Percentiles rank a stretch among this genome's conserved stretches.
These are phyloP conservation scores for Achatina immaculata DNA, from an alignment of 1,140 invertebrate genomes.

Conservation along the genomic window DNA sequence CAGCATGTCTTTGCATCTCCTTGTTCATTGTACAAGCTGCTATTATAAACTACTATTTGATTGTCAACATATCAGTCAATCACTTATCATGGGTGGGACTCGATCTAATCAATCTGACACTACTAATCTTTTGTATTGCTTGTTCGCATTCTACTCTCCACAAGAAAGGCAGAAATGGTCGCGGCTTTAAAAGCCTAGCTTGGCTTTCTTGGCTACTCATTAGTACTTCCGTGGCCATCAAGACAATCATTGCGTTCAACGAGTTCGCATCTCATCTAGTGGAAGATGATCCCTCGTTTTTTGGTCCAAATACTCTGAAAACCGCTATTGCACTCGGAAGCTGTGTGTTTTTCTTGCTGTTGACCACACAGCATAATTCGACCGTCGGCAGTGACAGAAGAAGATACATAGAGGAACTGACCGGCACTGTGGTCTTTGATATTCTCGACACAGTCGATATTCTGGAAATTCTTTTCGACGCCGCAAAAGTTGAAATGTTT, in stretches of 20 bases:
- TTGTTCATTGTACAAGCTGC: too few species aligned
- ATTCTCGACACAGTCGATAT: too few species aligned
- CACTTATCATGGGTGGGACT: too few species aligned
- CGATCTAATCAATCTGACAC: too few species aligned
- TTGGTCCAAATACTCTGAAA: constrained; percentile 75
- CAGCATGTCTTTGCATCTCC: too few species aligned
- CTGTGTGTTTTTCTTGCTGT: constrained; percentile 74
- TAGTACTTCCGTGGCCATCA: background rate
- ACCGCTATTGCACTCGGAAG: constrained; percentile 72
- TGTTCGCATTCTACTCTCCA: too few species aligned
- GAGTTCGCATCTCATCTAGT: background rate
- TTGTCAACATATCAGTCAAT: too few species aligned
- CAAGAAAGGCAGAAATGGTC: too few species aligned
- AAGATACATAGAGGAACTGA: constrained; percentile 71
- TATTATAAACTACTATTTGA: too few species aligned
- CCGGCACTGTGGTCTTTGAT: too few species aligned
- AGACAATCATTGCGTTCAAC: background rate
- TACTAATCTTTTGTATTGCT: too few species aligned
- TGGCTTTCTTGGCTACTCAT: constrained; percentile 10
- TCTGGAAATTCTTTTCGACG: constrained; percentile 68
- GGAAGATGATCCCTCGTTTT: constrained; percentile 63
- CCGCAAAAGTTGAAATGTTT: constrained; percentile 60
- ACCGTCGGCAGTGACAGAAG: constrained; percentile 69
- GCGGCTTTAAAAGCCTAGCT: too few species aligned
- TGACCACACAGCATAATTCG: constrained; percentile 75